A percentile compares a stretch with the other conserved stretches of the same genome.
Evolutionary conservation across 2,888 invertebrate species (phyloP).

Genomic region (Drosophila parthenogenetica): DNA sequence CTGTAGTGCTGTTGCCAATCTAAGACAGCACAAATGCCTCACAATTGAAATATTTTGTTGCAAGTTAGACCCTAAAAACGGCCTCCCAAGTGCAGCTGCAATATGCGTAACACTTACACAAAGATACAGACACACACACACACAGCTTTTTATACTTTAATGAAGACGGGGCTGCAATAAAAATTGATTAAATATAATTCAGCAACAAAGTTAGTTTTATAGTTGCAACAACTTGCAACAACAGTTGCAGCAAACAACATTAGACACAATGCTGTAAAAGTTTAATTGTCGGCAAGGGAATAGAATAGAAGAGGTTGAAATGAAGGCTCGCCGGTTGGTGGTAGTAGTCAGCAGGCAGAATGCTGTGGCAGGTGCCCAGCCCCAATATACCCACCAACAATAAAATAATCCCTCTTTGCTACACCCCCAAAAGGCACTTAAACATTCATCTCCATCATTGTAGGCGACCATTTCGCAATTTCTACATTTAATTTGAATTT

Average conservation of each 20-base stretch:
- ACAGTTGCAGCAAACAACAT: constrained; percentile 48
- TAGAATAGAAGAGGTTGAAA: background rate
- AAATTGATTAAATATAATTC: constrained; percentile 81
- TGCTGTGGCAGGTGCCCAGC: constrained; percentile 18
- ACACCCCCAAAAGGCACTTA: constrained; percentile 56
- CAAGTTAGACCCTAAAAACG: constrained; percentile 46
- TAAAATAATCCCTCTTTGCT: constrained; percentile 53
- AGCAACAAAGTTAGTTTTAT: constrained; percentile 79
- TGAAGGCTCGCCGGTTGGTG: background rate
- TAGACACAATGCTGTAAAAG: constrained; percentile 71
- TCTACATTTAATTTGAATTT: constrained; percentile 42
- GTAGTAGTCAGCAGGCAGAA: background rate
- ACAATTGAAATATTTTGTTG: constrained; percentile 62
- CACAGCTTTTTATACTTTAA: constrained; percentile 75
- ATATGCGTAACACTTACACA: constrained; percentile 42
- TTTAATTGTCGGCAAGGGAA: constrained; percentile 61
- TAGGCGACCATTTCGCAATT: constrained; percentile 28
- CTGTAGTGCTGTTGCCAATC: constrained; percentile 28
- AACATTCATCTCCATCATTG: constrained; percentile 39
- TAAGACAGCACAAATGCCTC: background rate
- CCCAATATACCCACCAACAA: constrained; percentile 40
- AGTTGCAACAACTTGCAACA: constrained; percentile 58
- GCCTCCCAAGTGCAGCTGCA: constrained; percentile 54
- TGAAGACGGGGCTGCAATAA: constrained; percentile 80
- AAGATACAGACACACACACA: constrained; percentile 29